Evolutionary conservation across 2,113 vertebrate species (phyloP).

Genomic region (Hippocampus mohnikei): DNA sequence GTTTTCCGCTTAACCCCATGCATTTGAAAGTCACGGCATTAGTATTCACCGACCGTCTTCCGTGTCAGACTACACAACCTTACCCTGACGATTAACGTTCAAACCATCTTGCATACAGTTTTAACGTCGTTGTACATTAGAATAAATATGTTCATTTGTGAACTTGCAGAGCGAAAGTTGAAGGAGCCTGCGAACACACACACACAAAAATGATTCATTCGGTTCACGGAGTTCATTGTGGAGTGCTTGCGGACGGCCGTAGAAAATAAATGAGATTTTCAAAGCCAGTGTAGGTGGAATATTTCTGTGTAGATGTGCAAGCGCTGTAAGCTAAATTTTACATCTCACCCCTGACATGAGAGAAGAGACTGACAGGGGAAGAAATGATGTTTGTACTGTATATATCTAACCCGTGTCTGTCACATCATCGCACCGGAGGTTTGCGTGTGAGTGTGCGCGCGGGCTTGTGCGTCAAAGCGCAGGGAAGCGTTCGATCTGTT

Average conservation of each 20-base stretch:
- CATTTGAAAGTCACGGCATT: neutral
- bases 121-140: neutral
- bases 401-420: constrained; percentile 30
- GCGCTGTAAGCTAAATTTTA: constrained; percentile 66
- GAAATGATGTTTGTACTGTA: constrained; percentile 50
- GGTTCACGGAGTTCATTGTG: constrained; percentile 61
- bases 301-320: constrained; percentile 51
- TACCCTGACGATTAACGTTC: neutral
- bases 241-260: constrained; percentile 61
- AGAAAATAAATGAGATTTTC: constrained; percentile 68
- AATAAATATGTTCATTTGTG: constrained; percentile 1
- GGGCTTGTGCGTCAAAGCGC: constrained; percentile 9
- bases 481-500: constrained; percentile 10
- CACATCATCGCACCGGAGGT: neutral
- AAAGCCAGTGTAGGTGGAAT: constrained; percentile 70
- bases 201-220: constrained; percentile 46
- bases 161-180: constrained; percentile 42
- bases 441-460: neutral
- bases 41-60: neutral
- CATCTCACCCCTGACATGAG: constrained; percentile 59
- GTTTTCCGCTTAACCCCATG: neutral
- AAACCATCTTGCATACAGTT: constrained; percentile 9
- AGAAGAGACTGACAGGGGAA: constrained; percentile 52
- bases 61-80: neutral
- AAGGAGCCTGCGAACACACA: neutral